These are phyloP conservation scores for Trichogramma pretiosum DNA, from an alignment of 1,140 invertebrate species.

Conservation along the genomic window DNA sequence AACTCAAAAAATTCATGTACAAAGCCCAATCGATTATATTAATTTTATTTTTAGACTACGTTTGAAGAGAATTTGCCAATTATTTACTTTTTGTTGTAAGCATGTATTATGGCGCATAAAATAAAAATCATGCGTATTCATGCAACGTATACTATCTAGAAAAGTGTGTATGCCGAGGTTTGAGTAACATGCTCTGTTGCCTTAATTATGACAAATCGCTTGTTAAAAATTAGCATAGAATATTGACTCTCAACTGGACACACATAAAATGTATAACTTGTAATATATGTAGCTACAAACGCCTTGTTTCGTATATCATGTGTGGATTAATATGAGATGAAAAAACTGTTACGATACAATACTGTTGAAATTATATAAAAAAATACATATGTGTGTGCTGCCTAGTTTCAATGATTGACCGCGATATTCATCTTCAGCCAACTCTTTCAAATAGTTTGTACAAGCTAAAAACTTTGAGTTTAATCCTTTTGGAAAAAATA, in stretches of 20 bases:
- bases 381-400: constrained; percentile 18
- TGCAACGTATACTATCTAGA: constrained; percentile 7
- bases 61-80: constrained; percentile 10
- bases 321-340: constrained; percentile 17
- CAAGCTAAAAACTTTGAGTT: not conserved
- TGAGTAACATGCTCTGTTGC: constrained; percentile 18
- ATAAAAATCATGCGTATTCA: constrained; percentile 7
- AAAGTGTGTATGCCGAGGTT: constrained; percentile 19
- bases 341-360: constrained; percentile 20
- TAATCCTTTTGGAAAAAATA: not conserved
- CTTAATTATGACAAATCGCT: constrained; percentile 22
- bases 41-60: constrained; percentile 15
- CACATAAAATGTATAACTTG: constrained; percentile 19
- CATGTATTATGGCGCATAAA: not conserved
- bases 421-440: constrained; percentile 13
- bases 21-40: constrained; percentile 18
- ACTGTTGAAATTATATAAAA: constrained; percentile 20
- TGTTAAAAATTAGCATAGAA: constrained; percentile 17
- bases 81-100: constrained; percentile 11
- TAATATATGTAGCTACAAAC: constrained; percentile 21
- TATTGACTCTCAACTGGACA: constrained; percentile 18
- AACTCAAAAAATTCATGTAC: constrained; percentile 17
- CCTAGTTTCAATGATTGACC: constrained; percentile 18
- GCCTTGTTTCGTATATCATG: constrained; percentile 20
- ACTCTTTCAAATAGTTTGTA: constrained; percentile 16